phyloP scores from a whole-genome alignment of 2,113 vertebrate species.

The Cebidichthys violaceus region DNA sequence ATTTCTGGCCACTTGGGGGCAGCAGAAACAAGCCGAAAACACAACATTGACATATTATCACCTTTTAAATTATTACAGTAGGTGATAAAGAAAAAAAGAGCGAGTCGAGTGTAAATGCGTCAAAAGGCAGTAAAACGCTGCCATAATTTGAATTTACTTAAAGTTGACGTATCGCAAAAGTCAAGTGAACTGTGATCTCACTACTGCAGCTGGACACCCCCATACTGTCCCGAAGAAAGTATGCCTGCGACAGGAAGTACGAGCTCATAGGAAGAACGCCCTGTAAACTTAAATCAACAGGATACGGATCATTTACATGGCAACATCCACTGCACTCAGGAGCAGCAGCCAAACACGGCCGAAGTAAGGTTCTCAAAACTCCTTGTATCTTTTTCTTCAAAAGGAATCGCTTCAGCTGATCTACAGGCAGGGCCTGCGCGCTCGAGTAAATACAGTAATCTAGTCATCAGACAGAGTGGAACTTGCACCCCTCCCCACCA shows the following conservation, averaged over 20 bases:
- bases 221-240: background rate
- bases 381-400: conserved; percentile 55
- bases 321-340: conserved; percentile 35
- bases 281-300: conserved; percentile 70
- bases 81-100: no score
- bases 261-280: conserved; percentile 63
- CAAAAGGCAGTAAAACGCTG: background rate
- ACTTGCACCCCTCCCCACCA: conserved; percentile 29
- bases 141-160: background rate
- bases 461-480: conserved; percentile 58
- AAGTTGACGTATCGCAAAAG: background rate
- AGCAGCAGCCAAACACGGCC: conserved; percentile 14
- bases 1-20: no score
- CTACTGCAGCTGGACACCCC: background rate
- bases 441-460: conserved; percentile 68
- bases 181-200: conserved; percentile 6
- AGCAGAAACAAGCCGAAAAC: no score
- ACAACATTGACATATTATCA: no score
- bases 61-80: no score
- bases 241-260: conserved; percentile 49
- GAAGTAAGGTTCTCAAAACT: conserved; percentile 29
- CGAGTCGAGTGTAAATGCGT: background rate
- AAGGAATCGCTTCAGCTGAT: conserved; percentile 65
- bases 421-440: conserved; percentile 14
- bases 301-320: conserved; percentile 62